Conservation (phyloP, 2,113 vertebrate genomes). For the Takifugu flavidus region DNA sequence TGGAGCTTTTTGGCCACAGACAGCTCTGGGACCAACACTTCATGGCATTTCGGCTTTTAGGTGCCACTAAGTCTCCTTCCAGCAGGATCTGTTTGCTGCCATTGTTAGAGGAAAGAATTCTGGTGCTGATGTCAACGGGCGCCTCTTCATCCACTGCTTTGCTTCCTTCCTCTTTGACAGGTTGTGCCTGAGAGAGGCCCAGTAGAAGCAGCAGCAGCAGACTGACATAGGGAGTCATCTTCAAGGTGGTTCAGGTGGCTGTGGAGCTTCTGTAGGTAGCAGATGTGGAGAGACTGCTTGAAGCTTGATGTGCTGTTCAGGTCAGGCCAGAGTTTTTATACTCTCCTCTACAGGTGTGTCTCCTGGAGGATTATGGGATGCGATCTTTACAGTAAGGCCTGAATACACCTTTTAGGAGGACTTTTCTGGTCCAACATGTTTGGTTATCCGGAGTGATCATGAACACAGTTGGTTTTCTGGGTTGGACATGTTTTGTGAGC, state of each 20-base stretch:
- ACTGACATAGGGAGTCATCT: too few species aligned
- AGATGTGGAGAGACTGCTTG: constrained; percentile 19
- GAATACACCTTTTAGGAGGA: constrained; percentile 32
- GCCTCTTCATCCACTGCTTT: too few species aligned
- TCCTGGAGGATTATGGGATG: constrained; percentile 35
- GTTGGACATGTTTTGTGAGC: too few species aligned
- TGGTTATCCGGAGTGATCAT: too few species aligned
- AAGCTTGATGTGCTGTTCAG: too few species aligned
- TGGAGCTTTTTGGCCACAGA: too few species aligned
- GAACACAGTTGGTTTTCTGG: too few species aligned
- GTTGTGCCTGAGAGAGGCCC: too few species aligned
- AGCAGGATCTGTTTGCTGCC: constrained; percentile 27
- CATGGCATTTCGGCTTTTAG: too few species aligned
- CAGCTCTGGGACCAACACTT: neutral
- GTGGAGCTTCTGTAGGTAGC: constrained; percentile 24
- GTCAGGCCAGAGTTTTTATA: constrained; percentile 10
- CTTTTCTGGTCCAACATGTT: neutral
- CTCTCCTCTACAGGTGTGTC: constrained; percentile 40
- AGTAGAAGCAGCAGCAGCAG: too few species aligned
- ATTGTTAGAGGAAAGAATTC: constrained; percentile 19
- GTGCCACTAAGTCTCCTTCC: constrained; percentile 1
- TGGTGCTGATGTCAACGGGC: neutral
- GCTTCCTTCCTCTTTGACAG: constrained; percentile 2
- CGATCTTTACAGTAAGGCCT: constrained; percentile 14
- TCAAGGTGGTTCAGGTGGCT: neutral